Evolutionary conservation across 92 coral and sea anemone species (phyloP).

Genomic region (Zoanthus solanderi): DNA sequence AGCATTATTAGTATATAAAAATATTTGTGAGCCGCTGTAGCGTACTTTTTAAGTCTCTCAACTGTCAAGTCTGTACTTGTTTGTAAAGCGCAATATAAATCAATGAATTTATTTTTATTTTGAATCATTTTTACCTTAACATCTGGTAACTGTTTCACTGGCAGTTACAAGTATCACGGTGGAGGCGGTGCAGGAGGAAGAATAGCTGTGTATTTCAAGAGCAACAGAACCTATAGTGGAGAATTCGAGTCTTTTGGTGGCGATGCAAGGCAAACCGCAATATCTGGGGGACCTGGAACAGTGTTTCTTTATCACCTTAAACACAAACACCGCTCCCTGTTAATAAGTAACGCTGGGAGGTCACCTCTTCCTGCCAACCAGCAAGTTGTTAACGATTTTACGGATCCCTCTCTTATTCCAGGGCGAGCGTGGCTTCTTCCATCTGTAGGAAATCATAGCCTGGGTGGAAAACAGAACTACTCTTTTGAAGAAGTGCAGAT

Average conservation of each 20-base stretch:
- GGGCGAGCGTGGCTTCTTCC: conserved; percentile 78
- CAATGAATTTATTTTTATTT: too few relatives aligned
- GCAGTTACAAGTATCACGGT: conserved; percentile 19
- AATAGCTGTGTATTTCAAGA: conserved; percentile 76
- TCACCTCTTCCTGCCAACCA: conserved; percentile 62
- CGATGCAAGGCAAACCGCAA: conserved; percentile 58
- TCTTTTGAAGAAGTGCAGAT: conserved; percentile 79
- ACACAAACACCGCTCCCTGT: conserved; percentile 76
- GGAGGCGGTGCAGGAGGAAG: conserved; percentile 67
- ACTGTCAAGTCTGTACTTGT: too few relatives aligned
- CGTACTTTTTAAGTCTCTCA: neutral
- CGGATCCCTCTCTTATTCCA: conserved; percentile 66
- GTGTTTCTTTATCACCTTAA: conserved; percentile 73
- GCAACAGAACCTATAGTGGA: conserved; percentile 80
- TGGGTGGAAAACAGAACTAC: conserved; percentile 73
- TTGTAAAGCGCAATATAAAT: too few relatives aligned
- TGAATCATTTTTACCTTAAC: neutral
- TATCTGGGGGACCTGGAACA: conserved; percentile 80
- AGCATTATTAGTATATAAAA: too few relatives aligned
- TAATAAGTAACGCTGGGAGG: conserved; percentile 70
- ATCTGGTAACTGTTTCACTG: neutral
- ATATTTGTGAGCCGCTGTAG: neutral
- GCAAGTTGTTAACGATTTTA: conserved; percentile 62
- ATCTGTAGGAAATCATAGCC: conserved; percentile 63
- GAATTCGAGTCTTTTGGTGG: conserved; percentile 76